Conservation (phyloP, 2,888 invertebrate genomes). For the Tiphia femorata region DNA sequence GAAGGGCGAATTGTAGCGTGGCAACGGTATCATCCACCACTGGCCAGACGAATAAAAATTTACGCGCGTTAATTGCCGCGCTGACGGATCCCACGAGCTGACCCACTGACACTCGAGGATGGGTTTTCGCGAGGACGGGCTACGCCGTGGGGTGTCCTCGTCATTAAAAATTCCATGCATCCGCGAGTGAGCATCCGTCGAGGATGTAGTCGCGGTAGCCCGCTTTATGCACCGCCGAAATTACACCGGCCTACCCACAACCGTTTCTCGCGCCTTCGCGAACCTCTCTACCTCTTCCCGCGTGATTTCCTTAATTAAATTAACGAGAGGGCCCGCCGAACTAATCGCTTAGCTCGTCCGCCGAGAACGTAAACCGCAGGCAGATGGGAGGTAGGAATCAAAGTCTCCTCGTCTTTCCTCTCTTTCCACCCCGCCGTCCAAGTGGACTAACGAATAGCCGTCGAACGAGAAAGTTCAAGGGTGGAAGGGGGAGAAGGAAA, state of each 20-base stretch:
- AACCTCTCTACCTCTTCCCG: slow-evolving; percentile 17
- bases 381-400: too few relatives aligned
- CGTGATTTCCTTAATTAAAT: slow-evolving; percentile 31
- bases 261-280: slow-evolving; percentile 20
- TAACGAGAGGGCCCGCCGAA: too few relatives aligned
- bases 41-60: slow-evolving; percentile 37
- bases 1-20: background rate
- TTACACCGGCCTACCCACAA: slow-evolving; percentile 31
- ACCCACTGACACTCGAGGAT: slow-evolving; percentile 45
- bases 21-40: background rate
- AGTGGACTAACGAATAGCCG: too few relatives aligned
- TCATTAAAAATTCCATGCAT: slow-evolving; percentile 56
- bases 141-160: slow-evolving; percentile 25
- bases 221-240: slow-evolving; percentile 28
- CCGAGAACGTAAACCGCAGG: background rate
- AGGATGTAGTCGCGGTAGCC: background rate
- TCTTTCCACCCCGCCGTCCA: too few relatives aligned
- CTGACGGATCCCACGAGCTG: slow-evolving; percentile 45
- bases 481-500: too few relatives aligned
- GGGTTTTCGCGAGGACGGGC: slow-evolving; percentile 41
- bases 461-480: too few relatives aligned
- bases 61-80: slow-evolving; percentile 41
- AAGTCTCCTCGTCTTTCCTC: too few relatives aligned
- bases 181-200: slow-evolving; percentile 42
- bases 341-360: too few relatives aligned